Evolutionary conservation across 64 coral and sea anemone species (phyloP).

Genomic region (Pachyseris speciosa): DNA sequence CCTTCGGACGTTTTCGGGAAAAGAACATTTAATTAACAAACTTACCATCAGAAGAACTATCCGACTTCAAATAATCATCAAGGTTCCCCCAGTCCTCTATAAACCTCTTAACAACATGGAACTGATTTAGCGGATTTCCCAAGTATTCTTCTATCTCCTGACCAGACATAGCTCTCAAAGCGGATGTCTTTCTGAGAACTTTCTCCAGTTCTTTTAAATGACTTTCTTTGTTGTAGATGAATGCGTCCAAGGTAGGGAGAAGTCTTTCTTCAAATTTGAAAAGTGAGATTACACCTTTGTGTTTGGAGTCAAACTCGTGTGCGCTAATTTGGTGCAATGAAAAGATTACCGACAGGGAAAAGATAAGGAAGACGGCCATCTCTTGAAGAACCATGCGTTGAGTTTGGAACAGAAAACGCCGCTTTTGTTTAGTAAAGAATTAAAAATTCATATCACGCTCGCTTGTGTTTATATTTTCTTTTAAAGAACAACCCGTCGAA

Average conservation of each 20-base stretch:
- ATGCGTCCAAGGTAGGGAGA: slow-evolving; percentile 4
- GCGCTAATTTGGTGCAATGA: not conserved
- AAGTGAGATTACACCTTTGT: not conserved
- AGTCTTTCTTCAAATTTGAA: slow-evolving; percentile 5
- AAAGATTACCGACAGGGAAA: not conserved
- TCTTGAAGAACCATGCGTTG: not conserved
- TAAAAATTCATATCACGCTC: slow-evolving; percentile 9
- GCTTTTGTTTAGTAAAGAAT: not conserved
- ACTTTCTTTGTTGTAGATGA: slow-evolving; percentile 27
- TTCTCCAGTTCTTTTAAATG: slow-evolving; percentile 17
- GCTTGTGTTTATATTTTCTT: not conserved
- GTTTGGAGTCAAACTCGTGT: not conserved
- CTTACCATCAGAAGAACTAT: slow-evolving; percentile 28
- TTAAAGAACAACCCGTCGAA: not conserved
- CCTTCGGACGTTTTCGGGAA: not conserved
- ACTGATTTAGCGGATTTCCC: slow-evolving; percentile 62
- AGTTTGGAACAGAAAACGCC: too few species aligned
- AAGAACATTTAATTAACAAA: not conserved
- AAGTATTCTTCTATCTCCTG: slow-evolving; percentile 50
- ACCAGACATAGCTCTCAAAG: slow-evolving; percentile 7
- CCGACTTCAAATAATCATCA: slow-evolving; percentile 23
- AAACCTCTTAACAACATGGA: slow-evolving; percentile 56
- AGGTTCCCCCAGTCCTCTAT: slow-evolving; percentile 40
- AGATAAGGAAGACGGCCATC: not conserved
- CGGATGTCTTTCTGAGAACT: slow-evolving; percentile 21